Evolutionary conservation across 2,113 vertebrate genomes (phyloP).

Genomic region (Python bivittatus): DNA sequence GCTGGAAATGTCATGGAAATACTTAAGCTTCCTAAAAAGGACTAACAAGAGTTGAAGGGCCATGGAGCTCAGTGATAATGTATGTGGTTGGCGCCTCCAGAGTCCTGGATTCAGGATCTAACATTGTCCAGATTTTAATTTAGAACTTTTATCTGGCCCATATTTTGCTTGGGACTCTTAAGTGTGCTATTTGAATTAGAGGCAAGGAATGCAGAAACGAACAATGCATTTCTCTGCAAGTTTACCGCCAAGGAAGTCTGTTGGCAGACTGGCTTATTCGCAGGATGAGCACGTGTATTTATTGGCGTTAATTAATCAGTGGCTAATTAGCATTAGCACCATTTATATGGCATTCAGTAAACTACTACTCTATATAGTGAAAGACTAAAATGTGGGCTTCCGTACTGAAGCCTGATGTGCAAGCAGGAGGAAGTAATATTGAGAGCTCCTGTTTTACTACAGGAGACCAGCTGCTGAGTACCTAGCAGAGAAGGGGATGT

Average conservation of each 20-base stretch:
- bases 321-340: background rate
- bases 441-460: background rate
- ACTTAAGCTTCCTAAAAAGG: too few species aligned
- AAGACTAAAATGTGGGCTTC: background rate
- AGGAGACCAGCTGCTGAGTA: background rate
- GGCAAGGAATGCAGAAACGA: background rate
- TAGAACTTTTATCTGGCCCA: background rate
- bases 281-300: background rate
- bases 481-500: background rate
- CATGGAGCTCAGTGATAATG: background rate
- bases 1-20: too few species aligned
- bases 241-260: background rate
- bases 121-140: background rate
- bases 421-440: too few species aligned
- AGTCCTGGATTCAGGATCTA: background rate
- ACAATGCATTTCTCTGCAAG: background rate
- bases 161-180: too few species aligned
- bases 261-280: background rate
- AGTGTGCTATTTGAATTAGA: background rate
- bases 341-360: background rate
- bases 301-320: background rate
- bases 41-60: background rate
- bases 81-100: background rate
- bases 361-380: background rate
- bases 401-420: background rate